Conservation (phyloP, 2,797 vertebrate species). For the Thunnus albacares region DNA sequence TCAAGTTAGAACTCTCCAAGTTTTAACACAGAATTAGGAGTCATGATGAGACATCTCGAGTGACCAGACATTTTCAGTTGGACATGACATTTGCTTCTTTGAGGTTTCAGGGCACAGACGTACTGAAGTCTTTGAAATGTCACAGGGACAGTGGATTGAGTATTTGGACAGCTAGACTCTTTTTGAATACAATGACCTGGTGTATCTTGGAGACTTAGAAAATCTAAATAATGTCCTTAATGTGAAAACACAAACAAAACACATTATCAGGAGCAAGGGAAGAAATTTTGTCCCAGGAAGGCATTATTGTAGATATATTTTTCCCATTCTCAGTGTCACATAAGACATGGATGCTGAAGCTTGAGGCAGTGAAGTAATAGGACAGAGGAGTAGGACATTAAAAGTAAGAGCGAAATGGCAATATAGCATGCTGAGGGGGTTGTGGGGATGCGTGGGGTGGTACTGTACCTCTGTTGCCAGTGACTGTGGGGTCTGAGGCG, state of each 20-base stretch:
- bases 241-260: background rate
- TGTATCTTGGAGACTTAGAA: background rate
- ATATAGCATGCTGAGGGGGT: slow-evolving; percentile 57
- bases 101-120: slow-evolving; percentile 62
- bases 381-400: slow-evolving; percentile 12
- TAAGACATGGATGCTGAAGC: slow-evolving; percentile 6
- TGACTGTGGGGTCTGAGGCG: slow-evolving; percentile 91
- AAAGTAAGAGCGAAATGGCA: slow-evolving; percentile 41
- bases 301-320: background rate
- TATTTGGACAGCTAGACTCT: slow-evolving; percentile 44
- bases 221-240: slow-evolving; percentile 12
- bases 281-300: background rate
- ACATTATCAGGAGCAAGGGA: background rate
- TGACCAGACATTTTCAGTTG: slow-evolving; percentile 74
- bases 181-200: slow-evolving; percentile 47
- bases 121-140: slow-evolving; percentile 68
- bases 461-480: slow-evolving; percentile 96
- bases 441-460: slow-evolving; percentile 61
- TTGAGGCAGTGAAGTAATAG: slow-evolving; percentile 31
- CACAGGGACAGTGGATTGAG: slow-evolving; percentile 45
- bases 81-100: slow-evolving; percentile 78
- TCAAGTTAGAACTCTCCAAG: slow-evolving; percentile 48
- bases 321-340: slow-evolving; percentile 7
- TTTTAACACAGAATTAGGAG: slow-evolving; percentile 57
- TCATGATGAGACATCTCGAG: slow-evolving; percentile 65